These are phyloP conservation scores for Mallotus villosus DNA, from an alignment of 2,797 vertebrate species.

Conservation along the genomic window DNA sequence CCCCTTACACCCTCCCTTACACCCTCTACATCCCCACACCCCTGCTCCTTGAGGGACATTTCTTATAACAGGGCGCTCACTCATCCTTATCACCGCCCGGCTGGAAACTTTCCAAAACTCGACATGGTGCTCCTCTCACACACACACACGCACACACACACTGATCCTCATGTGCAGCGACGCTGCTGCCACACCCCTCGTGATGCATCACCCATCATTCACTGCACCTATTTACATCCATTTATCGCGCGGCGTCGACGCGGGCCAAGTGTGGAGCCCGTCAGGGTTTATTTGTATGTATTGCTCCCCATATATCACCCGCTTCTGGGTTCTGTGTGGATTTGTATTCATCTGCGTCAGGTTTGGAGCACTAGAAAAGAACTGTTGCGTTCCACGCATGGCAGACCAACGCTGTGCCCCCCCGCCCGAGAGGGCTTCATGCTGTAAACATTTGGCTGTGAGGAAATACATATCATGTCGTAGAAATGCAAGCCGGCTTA, in stretches of 20 bases:
- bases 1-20: not conserved
- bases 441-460: no score
- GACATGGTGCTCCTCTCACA: not conserved
- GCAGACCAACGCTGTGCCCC: not conserved
- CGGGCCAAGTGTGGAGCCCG: not conserved
- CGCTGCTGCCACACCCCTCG: not conserved
- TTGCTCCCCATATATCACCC: not conserved
- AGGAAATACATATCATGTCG: no score
- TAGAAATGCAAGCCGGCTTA: no score
- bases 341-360: slow-evolving; percentile 10
- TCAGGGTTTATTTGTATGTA: slow-evolving; percentile 9
- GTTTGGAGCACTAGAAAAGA: not conserved
- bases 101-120: slow-evolving; percentile 17
- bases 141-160: not conserved
- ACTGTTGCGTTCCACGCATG: not conserved
- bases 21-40: not conserved
- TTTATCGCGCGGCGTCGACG: slow-evolving; percentile 15
- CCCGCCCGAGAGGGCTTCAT: no score
- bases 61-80: slow-evolving; percentile 3
- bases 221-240: slow-evolving; percentile 10
- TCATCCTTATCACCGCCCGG: slow-evolving; percentile 4
- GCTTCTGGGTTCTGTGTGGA: slow-evolving; percentile 29
- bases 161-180: not conserved
- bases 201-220: slow-evolving; percentile 21
- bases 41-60: slow-evolving; percentile 4